phyloP scores from a whole-genome alignment of 2,113 vertebrate genomes.

The Scalopus aquaticus region DNA sequence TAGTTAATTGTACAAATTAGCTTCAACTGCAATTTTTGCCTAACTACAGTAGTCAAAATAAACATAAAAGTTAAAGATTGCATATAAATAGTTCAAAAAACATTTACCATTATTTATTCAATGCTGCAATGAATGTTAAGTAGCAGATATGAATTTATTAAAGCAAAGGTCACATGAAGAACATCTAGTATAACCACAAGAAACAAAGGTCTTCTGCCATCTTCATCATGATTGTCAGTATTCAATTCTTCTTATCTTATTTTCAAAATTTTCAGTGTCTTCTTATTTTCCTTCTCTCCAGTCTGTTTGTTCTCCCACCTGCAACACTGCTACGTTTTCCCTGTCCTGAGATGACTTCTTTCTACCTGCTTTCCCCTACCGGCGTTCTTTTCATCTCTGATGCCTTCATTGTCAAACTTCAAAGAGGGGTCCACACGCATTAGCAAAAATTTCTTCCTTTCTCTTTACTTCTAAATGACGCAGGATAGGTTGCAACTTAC shows the following conservation, averaged over 20 bases:
- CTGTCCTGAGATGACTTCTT: neutral
- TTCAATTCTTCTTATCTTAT: neutral
- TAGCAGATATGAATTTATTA: neutral
- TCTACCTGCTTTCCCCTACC: neutral
- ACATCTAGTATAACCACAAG: neutral
- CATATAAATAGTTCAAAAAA: neutral
- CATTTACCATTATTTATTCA: constrained; percentile 8
- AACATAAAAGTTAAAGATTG: neutral
- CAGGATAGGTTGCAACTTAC: neutral
- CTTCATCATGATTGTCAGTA: neutral
- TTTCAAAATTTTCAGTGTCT: neutral
- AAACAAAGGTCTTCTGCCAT: neutral
- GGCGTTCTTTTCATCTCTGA: neutral
- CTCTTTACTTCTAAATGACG: neutral
- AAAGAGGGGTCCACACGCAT: neutral
- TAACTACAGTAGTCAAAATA: constrained; percentile 24
- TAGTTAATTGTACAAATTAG: constrained; percentile 30
- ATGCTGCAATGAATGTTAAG: neutral
- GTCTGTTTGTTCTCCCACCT: neutral
- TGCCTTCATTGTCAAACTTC: constrained; percentile 16
- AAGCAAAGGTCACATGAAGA: neutral
- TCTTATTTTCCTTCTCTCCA: neutral
- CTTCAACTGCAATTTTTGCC: constrained; percentile 13
- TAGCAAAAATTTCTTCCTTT: neutral
- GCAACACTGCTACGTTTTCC: constrained; percentile 12